Evolutionary conservation across 2,113 vertebrate species (phyloP).

Genomic region (Pampusana beccarii): DNA sequence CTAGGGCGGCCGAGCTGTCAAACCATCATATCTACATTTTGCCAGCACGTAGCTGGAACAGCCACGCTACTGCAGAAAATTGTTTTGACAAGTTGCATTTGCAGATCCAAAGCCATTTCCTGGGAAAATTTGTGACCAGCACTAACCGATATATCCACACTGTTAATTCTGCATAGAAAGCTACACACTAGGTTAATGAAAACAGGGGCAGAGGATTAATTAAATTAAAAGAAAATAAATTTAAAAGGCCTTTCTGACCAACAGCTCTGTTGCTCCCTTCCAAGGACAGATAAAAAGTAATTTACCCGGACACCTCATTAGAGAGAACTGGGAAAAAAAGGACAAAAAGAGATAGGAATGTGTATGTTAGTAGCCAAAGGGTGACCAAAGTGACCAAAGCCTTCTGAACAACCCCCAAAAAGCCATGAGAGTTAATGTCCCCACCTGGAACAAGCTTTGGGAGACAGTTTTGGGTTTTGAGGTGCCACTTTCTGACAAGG

Average conservation of each 20-base stretch:
- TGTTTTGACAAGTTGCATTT: background rate
- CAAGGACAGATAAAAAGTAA: background rate
- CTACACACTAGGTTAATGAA: background rate
- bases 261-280: background rate
- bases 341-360: background rate
- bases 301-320: background rate
- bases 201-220: background rate
- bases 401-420: background rate
- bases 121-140: background rate
- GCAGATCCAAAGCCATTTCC: background rate
- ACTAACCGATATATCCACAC: fast-evolving
- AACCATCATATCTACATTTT: background rate
- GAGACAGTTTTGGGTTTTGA: background rate
- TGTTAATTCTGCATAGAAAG: background rate
- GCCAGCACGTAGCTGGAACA: background rate
- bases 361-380: background rate
- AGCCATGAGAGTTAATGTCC: background rate
- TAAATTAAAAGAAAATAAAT: background rate
- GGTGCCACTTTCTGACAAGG: background rate
- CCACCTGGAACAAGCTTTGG: background rate
- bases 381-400: background rate
- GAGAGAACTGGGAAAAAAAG: background rate
- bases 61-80: background rate
- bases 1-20: background rate
- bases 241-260: background rate